Conservation (phyloP, 2,797 vertebrate species). For the Labeo calbasu region DNA sequence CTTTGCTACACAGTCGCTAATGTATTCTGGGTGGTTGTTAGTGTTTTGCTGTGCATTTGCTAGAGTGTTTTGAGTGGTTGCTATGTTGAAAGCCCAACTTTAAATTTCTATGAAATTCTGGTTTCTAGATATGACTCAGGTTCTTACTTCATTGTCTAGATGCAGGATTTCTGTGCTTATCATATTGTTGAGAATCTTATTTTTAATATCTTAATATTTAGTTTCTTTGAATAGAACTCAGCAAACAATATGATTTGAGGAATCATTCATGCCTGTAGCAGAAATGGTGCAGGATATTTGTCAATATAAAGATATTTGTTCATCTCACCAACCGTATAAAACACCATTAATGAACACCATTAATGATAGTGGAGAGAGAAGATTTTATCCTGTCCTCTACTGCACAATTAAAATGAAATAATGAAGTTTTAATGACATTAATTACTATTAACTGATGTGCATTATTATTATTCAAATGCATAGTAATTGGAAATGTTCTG, state of each 20-base stretch:
- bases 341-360: no score
- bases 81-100: not conserved
- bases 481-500: conserved; percentile 34
- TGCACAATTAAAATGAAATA: conserved; percentile 52
- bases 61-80: not conserved
- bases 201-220: not conserved
- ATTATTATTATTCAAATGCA: conserved; percentile 60
- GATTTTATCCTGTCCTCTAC: conserved; percentile 47
- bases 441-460: not conserved
- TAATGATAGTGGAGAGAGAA: not conserved
- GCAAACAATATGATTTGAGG: not conserved
- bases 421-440: conserved; percentile 60
- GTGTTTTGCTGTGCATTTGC: not conserved
- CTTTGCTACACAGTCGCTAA: not conserved
- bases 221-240: not conserved
- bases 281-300: not conserved
- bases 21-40: not conserved
- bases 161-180: not conserved
- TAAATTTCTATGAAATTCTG: not conserved
- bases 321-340: no score
- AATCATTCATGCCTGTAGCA: not conserved
- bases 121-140: not conserved
- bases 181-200: not conserved
- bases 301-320: not conserved
- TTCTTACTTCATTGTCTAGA: not conserved